Evolutionary conservation across 1,140 invertebrate genomes (phyloP).

Genomic region (Nephotettix cincticeps): DNA sequence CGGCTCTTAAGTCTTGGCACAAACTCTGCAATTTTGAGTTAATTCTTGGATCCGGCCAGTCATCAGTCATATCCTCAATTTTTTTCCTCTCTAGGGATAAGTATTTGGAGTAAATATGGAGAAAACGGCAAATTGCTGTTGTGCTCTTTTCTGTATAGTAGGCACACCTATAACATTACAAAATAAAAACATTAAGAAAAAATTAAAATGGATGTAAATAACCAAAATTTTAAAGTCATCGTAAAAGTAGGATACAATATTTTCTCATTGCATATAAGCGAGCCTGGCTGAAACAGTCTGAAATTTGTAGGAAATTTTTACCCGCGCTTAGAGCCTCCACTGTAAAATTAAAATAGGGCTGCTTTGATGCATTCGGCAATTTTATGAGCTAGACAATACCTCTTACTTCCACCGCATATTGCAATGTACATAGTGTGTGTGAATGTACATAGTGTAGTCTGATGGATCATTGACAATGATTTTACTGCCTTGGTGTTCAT

Average conservation of each 20-base stretch:
- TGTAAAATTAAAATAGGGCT: neutral
- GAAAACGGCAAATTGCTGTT: slow-evolving; percentile 67
- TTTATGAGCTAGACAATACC: no score
- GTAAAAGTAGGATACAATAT: neutral
- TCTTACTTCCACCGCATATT: no score
- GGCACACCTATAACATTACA: slow-evolving; percentile 60
- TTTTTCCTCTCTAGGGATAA: slow-evolving; percentile 87
- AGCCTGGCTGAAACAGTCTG: no score
- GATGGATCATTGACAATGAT: no score
- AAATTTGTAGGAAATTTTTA: neutral
- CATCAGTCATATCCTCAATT: slow-evolving; percentile 78
- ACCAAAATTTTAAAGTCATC: neutral
- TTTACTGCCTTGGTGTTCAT: no score
- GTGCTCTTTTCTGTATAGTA: slow-evolving; percentile 74
- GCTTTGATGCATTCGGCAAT: no score
- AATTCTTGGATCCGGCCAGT: slow-evolving; percentile 61
- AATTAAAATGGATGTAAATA: neutral
- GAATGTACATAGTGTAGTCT: no score
- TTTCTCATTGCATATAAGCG: no score
- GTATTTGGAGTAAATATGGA: slow-evolving; percentile 84
- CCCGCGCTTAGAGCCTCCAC: neutral
- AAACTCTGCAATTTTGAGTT: slow-evolving; percentile 57
- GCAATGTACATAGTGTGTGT: no score
- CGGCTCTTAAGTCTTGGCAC: slow-evolving; percentile 55
- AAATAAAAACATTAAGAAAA: slow-evolving; percentile 25